These are phyloP conservation scores for Fringilla coelebs DNA, from an alignment of 2,797 vertebrate genomes.

Conservation along the genomic window DNA sequence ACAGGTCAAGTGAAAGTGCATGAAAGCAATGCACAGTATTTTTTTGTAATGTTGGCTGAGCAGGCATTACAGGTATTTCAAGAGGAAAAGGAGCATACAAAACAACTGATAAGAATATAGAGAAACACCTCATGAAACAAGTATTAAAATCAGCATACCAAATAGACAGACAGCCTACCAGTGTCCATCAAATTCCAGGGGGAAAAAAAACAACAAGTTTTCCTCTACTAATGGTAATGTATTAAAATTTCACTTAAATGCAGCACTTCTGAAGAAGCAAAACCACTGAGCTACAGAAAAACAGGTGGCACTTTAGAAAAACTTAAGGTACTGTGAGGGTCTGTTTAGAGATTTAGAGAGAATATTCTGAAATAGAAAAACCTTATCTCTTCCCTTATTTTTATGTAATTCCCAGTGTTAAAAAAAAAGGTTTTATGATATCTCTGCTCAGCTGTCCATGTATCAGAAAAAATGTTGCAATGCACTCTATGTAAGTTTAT, in stretches of 20 bases:
- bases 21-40: neutral
- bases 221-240: fast-evolving
- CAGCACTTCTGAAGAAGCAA: neutral
- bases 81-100: neutral
- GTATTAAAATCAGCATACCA: neutral
- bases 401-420: neutral
- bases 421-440: neutral
- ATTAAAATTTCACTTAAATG: neutral
- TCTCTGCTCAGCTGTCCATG: neutral
- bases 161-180: neutral
- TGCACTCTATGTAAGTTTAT: neutral
- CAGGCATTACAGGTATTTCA: neutral
- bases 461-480: neutral
- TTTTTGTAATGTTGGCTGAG: neutral
- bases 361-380: neutral
- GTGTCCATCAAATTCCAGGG: neutral
- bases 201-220: fast-evolving
- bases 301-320: neutral
- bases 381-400: neutral
- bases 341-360: neutral
- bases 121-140: neutral
- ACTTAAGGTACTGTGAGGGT: neutral
- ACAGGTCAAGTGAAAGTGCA: neutral
- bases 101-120: neutral
- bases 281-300: neutral